These are phyloP conservation scores for Thinocorus orbignyianus DNA, from an alignment of 2,113 vertebrate species.

Conservation along the genomic window DNA sequence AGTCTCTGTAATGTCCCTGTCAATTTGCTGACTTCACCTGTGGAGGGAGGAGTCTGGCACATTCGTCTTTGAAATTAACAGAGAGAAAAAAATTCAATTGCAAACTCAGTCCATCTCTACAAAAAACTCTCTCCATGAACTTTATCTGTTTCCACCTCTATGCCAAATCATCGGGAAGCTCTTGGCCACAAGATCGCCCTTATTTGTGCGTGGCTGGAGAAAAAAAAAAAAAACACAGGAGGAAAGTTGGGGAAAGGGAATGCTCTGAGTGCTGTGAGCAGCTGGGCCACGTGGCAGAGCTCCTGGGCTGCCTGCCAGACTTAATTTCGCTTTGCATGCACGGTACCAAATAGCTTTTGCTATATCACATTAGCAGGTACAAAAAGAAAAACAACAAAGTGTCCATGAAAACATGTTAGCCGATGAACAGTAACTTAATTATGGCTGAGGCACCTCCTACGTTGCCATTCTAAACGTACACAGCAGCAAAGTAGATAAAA, in stretches of 20 bases:
- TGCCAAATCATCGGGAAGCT: not conserved
- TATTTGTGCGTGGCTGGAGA: not conserved
- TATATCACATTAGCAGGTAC: conserved; percentile 42
- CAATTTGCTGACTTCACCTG: conserved; percentile 8
- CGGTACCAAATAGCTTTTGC: not conserved
- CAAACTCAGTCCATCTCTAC: not conserved
- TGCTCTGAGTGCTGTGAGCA: not conserved
- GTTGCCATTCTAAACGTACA: not conserved
- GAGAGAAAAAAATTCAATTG: not conserved
- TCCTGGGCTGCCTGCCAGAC: conserved; percentile 31
- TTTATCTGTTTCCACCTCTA: not conserved
- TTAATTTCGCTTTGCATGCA: not conserved
- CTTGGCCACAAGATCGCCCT: not conserved
- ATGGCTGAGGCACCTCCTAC: not conserved
- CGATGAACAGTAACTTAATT: not conserved
- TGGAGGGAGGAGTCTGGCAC: not conserved
- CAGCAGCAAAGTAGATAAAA: not conserved
- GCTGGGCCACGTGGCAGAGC: conserved; percentile 15
- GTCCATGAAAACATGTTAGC: not conserved
- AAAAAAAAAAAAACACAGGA: not conserved
- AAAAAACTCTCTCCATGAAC: not conserved
- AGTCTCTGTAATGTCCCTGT: not conserved
- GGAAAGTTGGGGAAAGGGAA: not conserved
- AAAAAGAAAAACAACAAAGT: not conserved
- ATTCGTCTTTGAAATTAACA: not conserved